phyloP scores from a whole-genome alignment of 2,797 vertebrate genomes.

The Pipistrellus pipistrellus region DNA sequence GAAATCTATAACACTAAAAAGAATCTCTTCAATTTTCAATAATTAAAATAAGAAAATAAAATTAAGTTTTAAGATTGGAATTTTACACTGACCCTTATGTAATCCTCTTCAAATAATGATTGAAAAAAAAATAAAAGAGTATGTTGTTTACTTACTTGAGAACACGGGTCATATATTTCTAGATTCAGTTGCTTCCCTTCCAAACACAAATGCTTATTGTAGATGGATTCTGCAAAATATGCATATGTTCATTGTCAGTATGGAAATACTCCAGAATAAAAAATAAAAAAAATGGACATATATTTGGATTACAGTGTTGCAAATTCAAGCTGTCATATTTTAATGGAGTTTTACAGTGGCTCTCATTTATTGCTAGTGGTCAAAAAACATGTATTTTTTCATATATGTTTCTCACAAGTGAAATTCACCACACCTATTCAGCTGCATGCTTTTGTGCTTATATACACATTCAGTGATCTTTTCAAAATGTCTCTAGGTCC shows the following conservation, averaged over 20 bases:
- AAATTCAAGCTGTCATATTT: slow-evolving; percentile 10
- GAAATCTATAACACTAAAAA: not conserved
- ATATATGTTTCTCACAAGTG: not conserved
- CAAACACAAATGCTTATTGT: slow-evolving; percentile 92
- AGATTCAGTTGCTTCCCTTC: slow-evolving; percentile 92
- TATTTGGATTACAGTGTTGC: not conserved
- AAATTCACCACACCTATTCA: not conserved
- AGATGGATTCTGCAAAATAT: slow-evolving; percentile 92
- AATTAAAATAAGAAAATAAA: slow-evolving; percentile 8
- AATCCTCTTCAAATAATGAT: slow-evolving; percentile 17
- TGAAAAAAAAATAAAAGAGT: not conserved
- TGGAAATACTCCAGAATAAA: slow-evolving; percentile 9
- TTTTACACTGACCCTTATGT: not conserved
- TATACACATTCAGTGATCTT: not conserved
- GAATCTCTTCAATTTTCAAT: slow-evolving; percentile 21
- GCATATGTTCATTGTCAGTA: not conserved
- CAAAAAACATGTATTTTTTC: not conserved
- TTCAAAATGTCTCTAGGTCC: slow-evolving; percentile 23
- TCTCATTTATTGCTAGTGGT: not conserved
- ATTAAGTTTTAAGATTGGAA: not conserved
- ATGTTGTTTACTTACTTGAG: slow-evolving; percentile 90
- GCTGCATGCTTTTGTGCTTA: not conserved
- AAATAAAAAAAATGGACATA: not conserved
- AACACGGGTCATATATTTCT: slow-evolving; percentile 94
- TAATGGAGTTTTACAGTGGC: not conserved